phyloP scores from a whole-genome alignment of 35 echinoderm and acorn worm genomes.

The Nesometra sesokonis region DNA sequence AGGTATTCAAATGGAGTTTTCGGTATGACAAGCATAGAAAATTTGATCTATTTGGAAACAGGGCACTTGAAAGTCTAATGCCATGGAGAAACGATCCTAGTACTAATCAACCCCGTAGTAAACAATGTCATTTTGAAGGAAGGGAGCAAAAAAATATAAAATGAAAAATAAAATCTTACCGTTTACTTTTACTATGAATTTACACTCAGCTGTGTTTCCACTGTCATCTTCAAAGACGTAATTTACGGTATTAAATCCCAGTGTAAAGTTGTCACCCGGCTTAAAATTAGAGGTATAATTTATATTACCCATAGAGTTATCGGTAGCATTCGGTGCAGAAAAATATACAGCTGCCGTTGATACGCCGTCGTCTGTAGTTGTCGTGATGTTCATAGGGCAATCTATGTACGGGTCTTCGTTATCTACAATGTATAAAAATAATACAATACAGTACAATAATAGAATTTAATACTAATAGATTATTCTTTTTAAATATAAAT shows the following conservation, averaged over 20 bases:
- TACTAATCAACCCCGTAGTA: neutral
- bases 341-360: neutral
- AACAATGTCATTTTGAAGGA: neutral
- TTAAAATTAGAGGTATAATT: neutral
- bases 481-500: no score
- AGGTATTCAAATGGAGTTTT: no score
- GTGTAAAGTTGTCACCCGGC: neutral
- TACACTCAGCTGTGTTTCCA: neutral
- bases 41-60: no score
- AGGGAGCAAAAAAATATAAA: no score
- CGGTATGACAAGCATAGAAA: no score
- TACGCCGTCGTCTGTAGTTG: neutral
- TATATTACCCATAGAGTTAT: neutral
- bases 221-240: neutral
- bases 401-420: neutral
- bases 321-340: neutral
- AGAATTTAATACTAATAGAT: no score
- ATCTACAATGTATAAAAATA: neutral
- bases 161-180: neutral
- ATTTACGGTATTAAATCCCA: neutral
- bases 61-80: no score
- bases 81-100: no score
- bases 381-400: neutral
- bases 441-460: no score
- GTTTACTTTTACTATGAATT: neutral